Evolutionary conservation across 1,140 invertebrate genomes (phyloP).

Genomic region (Rhizoglyphus robini): DNA sequence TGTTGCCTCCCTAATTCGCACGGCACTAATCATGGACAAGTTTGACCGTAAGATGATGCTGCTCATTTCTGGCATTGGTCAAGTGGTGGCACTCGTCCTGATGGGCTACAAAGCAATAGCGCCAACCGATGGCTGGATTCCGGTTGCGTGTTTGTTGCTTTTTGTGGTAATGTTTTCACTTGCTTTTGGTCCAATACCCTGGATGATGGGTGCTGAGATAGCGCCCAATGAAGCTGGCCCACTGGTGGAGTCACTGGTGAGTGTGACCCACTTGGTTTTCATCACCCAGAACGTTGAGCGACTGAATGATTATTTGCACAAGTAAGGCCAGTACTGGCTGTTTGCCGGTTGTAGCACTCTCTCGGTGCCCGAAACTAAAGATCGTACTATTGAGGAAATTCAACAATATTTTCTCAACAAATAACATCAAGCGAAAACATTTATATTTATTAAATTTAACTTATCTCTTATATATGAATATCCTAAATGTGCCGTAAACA

Average conservation of each 20-base stretch:
- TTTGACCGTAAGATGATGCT: conserved; percentile 68
- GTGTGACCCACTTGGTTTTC: conserved; percentile 75
- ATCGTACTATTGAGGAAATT: conserved; percentile 75
- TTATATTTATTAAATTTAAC: too few relatives aligned
- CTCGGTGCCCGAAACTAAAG: conserved; percentile 76
- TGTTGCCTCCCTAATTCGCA: conserved; percentile 68
- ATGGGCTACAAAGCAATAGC: conserved; percentile 40
- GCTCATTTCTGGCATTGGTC: conserved; percentile 49
- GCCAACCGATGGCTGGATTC: conserved; percentile 34
- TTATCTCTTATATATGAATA: too few relatives aligned
- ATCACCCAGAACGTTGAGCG: conserved; percentile 73
- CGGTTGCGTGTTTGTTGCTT: conserved; percentile 39
- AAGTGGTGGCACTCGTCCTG: conserved; percentile 45
- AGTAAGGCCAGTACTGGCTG: conserved; percentile 62
- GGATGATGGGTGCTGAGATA: conserved; percentile 59
- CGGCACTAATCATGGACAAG: conserved; percentile 63
- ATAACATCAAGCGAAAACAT: too few relatives aligned
- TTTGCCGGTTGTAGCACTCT: conserved; percentile 56
- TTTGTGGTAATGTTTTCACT: conserved; percentile 47
- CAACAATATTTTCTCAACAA: conserved; percentile 20
- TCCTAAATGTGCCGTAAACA: too few relatives aligned
- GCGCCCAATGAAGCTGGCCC: not conserved
- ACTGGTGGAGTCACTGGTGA: conserved; percentile 53
- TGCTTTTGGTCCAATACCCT: conserved; percentile 67
- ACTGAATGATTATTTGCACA: conserved; percentile 48